These are phyloP conservation scores for Odontocolon sp. DNA, from an alignment of 2,888 invertebrate species.

Conservation along the genomic window DNA sequence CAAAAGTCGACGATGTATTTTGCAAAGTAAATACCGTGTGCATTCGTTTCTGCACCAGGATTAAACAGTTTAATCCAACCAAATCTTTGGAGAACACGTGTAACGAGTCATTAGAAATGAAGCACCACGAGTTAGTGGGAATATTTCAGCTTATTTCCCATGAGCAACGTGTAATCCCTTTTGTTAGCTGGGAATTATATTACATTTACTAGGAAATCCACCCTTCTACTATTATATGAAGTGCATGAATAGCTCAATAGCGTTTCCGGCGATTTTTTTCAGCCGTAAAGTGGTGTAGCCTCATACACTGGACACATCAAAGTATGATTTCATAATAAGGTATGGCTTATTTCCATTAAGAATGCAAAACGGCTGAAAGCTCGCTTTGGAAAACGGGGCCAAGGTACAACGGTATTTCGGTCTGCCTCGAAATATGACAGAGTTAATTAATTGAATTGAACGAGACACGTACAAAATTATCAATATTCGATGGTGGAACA, in stretches of 20 bases:
- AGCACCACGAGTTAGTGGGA: conserved; percentile 9
- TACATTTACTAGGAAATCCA: conserved; percentile 3
- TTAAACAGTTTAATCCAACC: neutral
- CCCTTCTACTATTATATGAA: neutral
- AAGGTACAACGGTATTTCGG: no score
- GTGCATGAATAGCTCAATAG: conserved; percentile 23
- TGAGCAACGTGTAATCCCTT: conserved; percentile 38
- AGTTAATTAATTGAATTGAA: neutral
- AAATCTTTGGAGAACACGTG: conserved; percentile 5
- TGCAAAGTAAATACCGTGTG: neutral
- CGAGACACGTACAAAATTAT: neutral
- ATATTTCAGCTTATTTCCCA: conserved; percentile 33
- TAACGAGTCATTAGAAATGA: conserved; percentile 34
- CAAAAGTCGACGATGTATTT: no score
- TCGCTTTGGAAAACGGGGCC: no score
- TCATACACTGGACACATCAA: no score
- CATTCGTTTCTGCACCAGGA: neutral
- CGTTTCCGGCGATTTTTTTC: no score
- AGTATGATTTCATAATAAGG: no score
- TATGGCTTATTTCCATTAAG: no score
- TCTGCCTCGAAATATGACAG: neutral
- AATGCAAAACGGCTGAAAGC: no score
- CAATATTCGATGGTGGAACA: neutral
- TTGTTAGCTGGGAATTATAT: conserved; percentile 23
- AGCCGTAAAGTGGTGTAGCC: no score